A percentile compares a stretch with the other conserved stretches of the same genome.
phyloP scores from a whole-genome alignment of 2,797 vertebrate genomes.

The Phrynocephalus vlangalii region DNA sequence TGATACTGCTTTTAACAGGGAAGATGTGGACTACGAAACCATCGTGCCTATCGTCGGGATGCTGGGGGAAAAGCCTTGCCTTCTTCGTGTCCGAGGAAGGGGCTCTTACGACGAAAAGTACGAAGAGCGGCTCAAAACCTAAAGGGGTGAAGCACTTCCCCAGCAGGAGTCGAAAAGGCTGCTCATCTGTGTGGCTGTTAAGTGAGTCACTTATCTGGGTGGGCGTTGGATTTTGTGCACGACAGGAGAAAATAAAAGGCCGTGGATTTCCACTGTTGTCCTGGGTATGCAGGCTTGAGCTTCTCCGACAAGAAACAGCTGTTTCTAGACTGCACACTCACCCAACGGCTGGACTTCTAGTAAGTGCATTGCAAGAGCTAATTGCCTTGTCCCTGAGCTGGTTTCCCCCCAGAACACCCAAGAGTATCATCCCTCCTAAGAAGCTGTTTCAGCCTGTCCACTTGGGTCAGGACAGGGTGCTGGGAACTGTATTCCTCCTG shows the following conservation, averaged over 20 bases:
- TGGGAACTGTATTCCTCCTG: not conserved
- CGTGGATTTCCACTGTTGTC: not conserved
- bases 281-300: too few relatives aligned
- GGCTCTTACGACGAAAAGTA: slow-evolving; percentile 79
- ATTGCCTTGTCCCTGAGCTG: too few relatives aligned
- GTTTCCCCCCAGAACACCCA: not conserved
- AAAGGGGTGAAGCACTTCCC: not conserved
- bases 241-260: not conserved
- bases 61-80: slow-evolving; percentile 81
- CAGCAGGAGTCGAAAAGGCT: not conserved
- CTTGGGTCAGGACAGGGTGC: not conserved
- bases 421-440: too few relatives aligned
- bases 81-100: slow-evolving; percentile 77
- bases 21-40: slow-evolving; percentile 74
- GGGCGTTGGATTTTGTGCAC: not conserved
- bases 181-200: not conserved
- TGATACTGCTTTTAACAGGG: slow-evolving; percentile 72
- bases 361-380: not conserved
- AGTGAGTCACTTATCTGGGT: too few relatives aligned
- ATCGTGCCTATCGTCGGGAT: slow-evolving; percentile 78
- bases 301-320: not conserved
- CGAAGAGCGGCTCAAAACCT: not conserved
- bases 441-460: not conserved
- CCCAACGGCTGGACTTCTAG: not conserved
- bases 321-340: not conserved